phyloP scores from a whole-genome alignment of 2,113 vertebrate species.

The Tympanuchus pallidicinctus region DNA sequence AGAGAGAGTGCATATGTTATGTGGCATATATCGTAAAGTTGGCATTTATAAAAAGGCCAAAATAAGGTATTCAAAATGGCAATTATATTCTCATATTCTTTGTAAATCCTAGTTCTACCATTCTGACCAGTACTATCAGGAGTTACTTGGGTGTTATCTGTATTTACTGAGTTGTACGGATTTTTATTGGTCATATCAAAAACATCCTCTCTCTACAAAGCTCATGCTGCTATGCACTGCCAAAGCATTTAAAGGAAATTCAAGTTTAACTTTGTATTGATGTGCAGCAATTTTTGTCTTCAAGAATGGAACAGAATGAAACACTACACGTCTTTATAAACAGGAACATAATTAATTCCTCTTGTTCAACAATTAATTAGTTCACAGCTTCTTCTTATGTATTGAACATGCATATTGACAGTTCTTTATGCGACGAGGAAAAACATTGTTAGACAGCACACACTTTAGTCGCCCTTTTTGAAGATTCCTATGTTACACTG shows the following conservation, averaged over 20 bases:
- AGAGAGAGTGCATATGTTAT: neutral
- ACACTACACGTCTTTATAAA: constrained; percentile 45
- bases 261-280: constrained; percentile 58
- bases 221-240: constrained; percentile 1
- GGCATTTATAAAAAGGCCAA: neutral
- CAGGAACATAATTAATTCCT: constrained; percentile 61
- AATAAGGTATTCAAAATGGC: neutral
- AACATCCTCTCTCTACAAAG: neutral
- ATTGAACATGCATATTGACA: constrained; percentile 62
- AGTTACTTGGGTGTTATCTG: neutral
- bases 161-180: neutral
- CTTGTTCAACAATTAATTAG: constrained; percentile 72
- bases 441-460: constrained; percentile 6
- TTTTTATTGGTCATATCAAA: neutral
- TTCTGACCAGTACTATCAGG: neutral
- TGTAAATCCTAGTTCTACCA: neutral
- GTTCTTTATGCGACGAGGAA: neutral
- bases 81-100: neutral
- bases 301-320: constrained; percentile 71
- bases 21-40: neutral
- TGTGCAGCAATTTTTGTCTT: constrained; percentile 66
- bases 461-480: constrained; percentile 5
- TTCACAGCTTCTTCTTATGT: constrained; percentile 50
- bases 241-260: constrained; percentile 57
- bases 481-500: constrained; percentile 65